Evolutionary conservation across 2,888 invertebrate genomes (phyloP).

Genomic region (Blastobasis lacticolella): DNA sequence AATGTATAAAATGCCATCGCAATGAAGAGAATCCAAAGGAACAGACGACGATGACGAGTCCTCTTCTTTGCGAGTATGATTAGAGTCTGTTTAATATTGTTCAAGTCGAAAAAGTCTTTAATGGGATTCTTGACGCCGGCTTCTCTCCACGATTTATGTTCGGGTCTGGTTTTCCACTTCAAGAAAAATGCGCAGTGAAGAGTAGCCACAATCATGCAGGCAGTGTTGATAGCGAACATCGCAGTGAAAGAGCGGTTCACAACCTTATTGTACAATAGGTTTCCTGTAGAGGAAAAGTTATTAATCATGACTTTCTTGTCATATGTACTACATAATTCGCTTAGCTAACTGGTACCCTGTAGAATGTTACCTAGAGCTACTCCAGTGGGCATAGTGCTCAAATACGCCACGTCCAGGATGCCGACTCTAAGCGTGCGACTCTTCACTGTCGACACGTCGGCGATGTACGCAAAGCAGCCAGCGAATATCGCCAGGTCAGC

Average conservation of each 20-base stretch:
- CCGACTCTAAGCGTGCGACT: slow-evolving; percentile 86
- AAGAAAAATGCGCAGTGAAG: slow-evolving; percentile 77
- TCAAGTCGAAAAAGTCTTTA: slow-evolving; percentile 81
- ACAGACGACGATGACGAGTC: slow-evolving; percentile 71
- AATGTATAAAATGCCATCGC: slow-evolving; percentile 88
- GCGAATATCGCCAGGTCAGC: slow-evolving; percentile 88
- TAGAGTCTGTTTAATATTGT: slow-evolving; percentile 78
- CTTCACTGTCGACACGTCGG: slow-evolving; percentile 81
- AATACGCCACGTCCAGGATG: slow-evolving; percentile 86
- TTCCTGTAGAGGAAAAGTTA: slow-evolving; percentile 67
- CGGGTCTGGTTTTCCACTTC: slow-evolving; percentile 80
- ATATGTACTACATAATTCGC: no score
- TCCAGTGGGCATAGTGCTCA: slow-evolving; percentile 89
- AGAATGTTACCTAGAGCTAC: slow-evolving; percentile 77
- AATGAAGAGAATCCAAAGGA: slow-evolving; percentile 79
- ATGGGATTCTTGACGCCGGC: slow-evolving; percentile 74
- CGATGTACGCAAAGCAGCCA: slow-evolving; percentile 85
- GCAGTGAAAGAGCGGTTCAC: slow-evolving; percentile 78
- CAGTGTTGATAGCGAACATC: slow-evolving; percentile 83
- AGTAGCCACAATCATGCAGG: slow-evolving; percentile 75
- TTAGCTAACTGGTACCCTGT: no score
- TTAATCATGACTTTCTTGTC: no score
- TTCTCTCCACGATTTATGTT: slow-evolving; percentile 76
- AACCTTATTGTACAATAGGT: slow-evolving; percentile 76
- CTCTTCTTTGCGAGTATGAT: slow-evolving; percentile 76